phyloP scores from a whole-genome alignment of 2,113 vertebrate species.

The Probosciger aterrimus region DNA sequence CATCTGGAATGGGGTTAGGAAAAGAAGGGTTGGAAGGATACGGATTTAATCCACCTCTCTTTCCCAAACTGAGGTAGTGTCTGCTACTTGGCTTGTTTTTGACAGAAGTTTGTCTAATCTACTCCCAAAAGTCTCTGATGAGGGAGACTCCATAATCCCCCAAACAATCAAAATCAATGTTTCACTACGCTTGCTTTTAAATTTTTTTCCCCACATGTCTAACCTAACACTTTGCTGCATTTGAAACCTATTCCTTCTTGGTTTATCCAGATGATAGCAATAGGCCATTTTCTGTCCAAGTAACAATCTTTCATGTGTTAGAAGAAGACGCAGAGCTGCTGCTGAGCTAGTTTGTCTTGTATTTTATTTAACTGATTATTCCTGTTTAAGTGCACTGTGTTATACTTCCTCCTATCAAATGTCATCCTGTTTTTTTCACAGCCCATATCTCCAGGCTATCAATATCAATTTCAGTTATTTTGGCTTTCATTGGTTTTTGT shows the following conservation, averaged over 20 bases:
- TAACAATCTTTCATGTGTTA: not conserved
- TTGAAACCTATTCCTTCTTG: not conserved
- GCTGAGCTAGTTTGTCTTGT: not conserved
- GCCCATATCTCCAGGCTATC: not conserved
- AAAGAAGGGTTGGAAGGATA: not conserved
- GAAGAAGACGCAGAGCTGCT: not conserved
- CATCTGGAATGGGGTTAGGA: not conserved
- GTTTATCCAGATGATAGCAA: not conserved
- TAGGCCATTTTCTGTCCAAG: not conserved
- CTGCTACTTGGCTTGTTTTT: not conserved
- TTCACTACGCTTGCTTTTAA: not conserved
- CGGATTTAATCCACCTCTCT: not conserved
- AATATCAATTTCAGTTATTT: not conserved
- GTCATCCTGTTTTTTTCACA: not conserved
- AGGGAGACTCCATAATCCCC: not conserved
- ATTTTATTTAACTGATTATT: not conserved
- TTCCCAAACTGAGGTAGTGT: not conserved
- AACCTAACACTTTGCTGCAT: not conserved
- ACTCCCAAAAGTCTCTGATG: not conserved
- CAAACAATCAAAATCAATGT: not conserved
- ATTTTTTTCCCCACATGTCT: not conserved
- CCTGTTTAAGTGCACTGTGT: not conserved
- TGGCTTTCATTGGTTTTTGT: not conserved
- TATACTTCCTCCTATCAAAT: not conserved
- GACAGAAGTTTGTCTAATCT: not conserved